Evolutionary conservation across 2,888 invertebrate species (phyloP).

Genomic region (Diadegma fenestrale): DNA sequence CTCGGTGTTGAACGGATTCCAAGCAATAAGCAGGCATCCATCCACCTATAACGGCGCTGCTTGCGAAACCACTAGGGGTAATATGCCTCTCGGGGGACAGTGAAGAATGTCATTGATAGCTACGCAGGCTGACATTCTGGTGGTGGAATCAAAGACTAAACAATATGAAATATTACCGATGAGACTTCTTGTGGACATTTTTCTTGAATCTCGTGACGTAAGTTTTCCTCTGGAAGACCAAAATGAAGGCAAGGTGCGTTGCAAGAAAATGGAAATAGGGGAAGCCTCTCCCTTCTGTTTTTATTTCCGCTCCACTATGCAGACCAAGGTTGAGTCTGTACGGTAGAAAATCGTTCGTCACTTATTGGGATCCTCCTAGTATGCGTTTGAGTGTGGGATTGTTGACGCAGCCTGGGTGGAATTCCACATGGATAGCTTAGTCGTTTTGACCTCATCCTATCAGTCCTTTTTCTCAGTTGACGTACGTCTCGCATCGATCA

Average conservation of each 20-base stretch:
- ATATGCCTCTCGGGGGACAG: conserved; percentile 19
- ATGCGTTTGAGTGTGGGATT: conserved; percentile 32
- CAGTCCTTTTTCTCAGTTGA: conserved; percentile 75
- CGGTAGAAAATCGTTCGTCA: conserved; percentile 50
- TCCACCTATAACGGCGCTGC: conserved; percentile 42
- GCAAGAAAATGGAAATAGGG: conserved; percentile 52
- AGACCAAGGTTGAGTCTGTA: conserved; percentile 39
- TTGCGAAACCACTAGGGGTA: conserved; percentile 34
- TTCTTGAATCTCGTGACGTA: neutral
- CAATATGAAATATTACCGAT: neutral
- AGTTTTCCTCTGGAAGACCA: neutral
- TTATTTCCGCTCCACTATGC: conserved; percentile 49
- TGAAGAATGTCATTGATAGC: conserved; percentile 74
- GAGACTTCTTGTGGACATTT: neutral
- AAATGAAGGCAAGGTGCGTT: conserved; percentile 4
- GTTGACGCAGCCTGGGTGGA: conserved; percentile 25
- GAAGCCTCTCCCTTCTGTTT: conserved; percentile 57
- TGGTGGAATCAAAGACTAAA: conserved; percentile 14
- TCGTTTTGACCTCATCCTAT: conserved; percentile 52
- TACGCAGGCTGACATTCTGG: conserved; percentile 64
- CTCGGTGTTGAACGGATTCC: conserved; percentile 28
- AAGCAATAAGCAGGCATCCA: conserved; percentile 39
- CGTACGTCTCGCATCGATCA: conserved; percentile 81
- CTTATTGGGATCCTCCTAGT: conserved; percentile 60
- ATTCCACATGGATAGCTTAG: conserved; percentile 36